Conservation (phyloP, 2,888 invertebrate genomes). For the Creontiades dilutus region DNA sequence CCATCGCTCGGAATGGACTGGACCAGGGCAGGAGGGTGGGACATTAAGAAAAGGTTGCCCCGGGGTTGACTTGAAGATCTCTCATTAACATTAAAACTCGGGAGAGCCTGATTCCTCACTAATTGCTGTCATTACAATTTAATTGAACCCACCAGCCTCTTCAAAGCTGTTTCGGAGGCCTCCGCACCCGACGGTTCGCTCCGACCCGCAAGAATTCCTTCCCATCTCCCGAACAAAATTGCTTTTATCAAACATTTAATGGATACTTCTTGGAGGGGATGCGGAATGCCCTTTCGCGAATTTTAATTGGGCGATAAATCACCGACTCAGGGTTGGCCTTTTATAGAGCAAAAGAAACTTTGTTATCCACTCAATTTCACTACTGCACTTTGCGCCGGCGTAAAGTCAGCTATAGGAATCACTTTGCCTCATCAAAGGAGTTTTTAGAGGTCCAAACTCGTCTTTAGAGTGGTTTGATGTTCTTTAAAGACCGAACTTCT, state of each 20-base stretch:
- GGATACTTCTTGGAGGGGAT: neutral
- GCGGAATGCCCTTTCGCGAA: conserved; percentile 38
- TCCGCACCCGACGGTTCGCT: neutral
- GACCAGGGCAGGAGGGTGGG: neutral
- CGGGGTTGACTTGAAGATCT: conserved; percentile 36
- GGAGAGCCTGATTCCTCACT: conserved; percentile 51
- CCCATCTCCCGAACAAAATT: conserved; percentile 27
- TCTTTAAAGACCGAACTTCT: neutral
- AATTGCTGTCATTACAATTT: conserved; percentile 61
- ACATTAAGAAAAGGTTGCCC: conserved; percentile 4
- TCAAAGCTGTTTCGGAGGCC: conserved; percentile 4
- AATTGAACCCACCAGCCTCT: conserved; percentile 55
- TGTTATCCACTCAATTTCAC: conserved; percentile 41
- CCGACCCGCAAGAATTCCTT: neutral
- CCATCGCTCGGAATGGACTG: neutral
- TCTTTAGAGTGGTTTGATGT: neutral
- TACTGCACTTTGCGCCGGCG: conserved; percentile 15
- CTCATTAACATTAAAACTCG: conserved; percentile 58
- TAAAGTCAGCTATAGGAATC: conserved; percentile 7
- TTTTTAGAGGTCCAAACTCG: neutral
- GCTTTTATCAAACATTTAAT: conserved; percentile 61
- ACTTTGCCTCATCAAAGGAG: neutral
- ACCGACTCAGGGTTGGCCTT: neutral
- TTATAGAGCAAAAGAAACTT: conserved; percentile 23
- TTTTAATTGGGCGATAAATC: conserved; percentile 54